Evolutionary conservation across 2,797 vertebrate species (phyloP), one percentile per base, ranked within the genome.

Genomic region (Macrochelys suwanniensis): DNA sequence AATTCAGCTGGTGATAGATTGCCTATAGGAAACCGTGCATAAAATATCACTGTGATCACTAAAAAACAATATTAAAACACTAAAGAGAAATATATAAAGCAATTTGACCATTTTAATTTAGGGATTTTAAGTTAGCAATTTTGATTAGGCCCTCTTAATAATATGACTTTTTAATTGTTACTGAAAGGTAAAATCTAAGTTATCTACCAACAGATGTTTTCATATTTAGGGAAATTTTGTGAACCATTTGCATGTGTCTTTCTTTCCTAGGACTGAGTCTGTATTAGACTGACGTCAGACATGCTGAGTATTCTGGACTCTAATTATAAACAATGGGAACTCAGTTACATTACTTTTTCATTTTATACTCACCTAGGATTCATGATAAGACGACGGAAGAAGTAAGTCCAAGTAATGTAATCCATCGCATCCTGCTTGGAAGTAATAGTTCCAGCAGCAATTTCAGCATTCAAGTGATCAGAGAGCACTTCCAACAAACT

Each of bases 391-490:
- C 99, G 98, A 84, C 99, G 99, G 98, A 99, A 99, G 98, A 99
- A 99, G 95, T 99, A 99, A 2, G 99, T 99, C 99, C 99, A 99
- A 87, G 99, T 99, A 97, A 99, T 99, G 98, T 99, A 99, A 98
- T 99, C 99, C 99, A 99, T 99, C 76, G 99, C 99, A 74, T 99
- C 99, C 97, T 99, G 99, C 96, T 99, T 99, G 95, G 99, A 99
- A 71, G 99, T 97, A 97, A 99, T 98, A 83, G 99, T 99, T 95
- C 99, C 99, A 89, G 99, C 99, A 91, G 99, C 98, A 56, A 99
- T 99, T 97, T 99, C 99, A 65, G 99, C 99, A 93, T 99, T 99
- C 98, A 99, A 97, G 97, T 99, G 99, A 97, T 99, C 99, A 61
- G 99, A 98, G 51, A 99, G 98, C 87, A 99, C 99, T 54, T 96